Conservation (phyloP, 2,888 invertebrate species). For the Mechanitis mazaeus region DNA sequence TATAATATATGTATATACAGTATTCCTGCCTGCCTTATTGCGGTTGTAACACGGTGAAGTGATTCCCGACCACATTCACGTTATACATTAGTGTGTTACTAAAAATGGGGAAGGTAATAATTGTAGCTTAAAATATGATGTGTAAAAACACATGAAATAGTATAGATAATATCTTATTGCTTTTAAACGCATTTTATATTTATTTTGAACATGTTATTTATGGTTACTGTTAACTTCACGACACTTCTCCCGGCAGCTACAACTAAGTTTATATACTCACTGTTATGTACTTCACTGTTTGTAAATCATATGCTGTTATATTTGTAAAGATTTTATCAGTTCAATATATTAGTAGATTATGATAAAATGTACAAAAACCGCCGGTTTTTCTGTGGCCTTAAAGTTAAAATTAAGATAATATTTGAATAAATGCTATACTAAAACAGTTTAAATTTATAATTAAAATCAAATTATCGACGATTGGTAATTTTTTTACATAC, state of each 20-base stretch:
- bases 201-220: background rate
- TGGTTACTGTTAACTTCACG: background rate
- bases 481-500: slow-evolving; percentile 21
- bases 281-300: background rate
- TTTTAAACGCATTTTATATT: slow-evolving; percentile 4
- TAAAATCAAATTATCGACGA: background rate
- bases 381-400: background rate
- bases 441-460: background rate
- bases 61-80: no score
- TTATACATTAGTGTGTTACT: no score
- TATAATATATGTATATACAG: no score
- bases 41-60: no score
- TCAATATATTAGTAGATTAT: background rate
- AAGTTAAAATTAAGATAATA: background rate
- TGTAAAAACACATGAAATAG: no score
- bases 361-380: slow-evolving; percentile 3
- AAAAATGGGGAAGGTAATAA: no score
- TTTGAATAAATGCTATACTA: no score
- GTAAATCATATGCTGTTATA: background rate
- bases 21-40: no score
- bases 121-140: no score
- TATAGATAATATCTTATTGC: background rate
- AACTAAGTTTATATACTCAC: background rate
- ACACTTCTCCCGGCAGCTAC: background rate
- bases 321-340: no score